Conservation (phyloP, 1,140 invertebrate genomes). For the Drosophila auraria region DNA sequence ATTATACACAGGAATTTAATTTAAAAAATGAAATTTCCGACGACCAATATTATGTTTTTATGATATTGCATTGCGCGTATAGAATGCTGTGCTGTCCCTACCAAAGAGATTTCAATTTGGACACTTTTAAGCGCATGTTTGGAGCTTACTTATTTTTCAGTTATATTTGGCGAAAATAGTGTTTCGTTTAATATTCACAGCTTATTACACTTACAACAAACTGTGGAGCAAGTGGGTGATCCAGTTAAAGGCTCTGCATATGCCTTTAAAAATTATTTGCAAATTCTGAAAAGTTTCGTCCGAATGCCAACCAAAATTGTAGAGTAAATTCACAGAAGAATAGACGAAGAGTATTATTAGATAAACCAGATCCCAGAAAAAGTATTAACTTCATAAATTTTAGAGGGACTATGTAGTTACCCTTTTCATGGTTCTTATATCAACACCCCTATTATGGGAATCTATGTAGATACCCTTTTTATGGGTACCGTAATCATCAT, state of each 20-base stretch:
- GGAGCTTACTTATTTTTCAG: constrained; percentile 5
- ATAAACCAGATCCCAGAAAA: too few relatives aligned
- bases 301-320: too few relatives aligned
- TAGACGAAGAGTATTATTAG: too few relatives aligned
- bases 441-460: too few relatives aligned
- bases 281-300: neutral
- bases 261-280: neutral
- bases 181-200: neutral
- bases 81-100: constrained; percentile 26
- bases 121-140: constrained; percentile 9
- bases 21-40: constrained; percentile 10
- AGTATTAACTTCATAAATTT: too few relatives aligned
- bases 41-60: constrained; percentile 1
- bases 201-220: neutral
- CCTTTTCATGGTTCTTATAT: too few relatives aligned
- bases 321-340: too few relatives aligned
- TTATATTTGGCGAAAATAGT: neutral
- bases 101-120: constrained; percentile 10
- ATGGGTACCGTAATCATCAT: too few relatives aligned
- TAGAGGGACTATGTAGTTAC: too few relatives aligned
- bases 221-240: neutral
- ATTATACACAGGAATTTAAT: constrained; percentile 10
- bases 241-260: neutral
- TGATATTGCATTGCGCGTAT: constrained; percentile 28
- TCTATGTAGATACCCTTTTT: too few relatives aligned